Conservation (phyloP, 1,140 invertebrate species). For the Drosophila prosaltans region DNA sequence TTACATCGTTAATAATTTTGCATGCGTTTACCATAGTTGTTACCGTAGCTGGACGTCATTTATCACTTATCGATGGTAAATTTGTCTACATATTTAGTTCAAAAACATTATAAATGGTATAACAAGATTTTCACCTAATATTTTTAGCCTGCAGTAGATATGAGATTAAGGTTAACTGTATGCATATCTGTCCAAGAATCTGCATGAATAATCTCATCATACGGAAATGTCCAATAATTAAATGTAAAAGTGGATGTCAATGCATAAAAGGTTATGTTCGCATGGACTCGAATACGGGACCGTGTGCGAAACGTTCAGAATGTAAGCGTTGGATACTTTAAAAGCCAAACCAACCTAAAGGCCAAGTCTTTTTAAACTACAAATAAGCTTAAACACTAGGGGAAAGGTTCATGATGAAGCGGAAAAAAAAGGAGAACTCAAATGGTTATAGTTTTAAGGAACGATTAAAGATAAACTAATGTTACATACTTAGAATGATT, state of each 20-base stretch:
- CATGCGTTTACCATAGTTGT: neutral
- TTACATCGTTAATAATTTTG: neutral
- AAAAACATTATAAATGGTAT: neutral
- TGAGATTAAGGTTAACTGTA: conserved; percentile 36
- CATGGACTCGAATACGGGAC: conserved; percentile 1
- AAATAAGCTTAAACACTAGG: too few relatives aligned
- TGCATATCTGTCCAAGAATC: conserved; percentile 37
- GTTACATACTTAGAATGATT: too few relatives aligned
- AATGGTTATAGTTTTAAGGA: too few relatives aligned
- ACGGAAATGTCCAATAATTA: conserved; percentile 12
- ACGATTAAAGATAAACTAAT: too few relatives aligned
- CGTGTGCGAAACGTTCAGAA: conserved; percentile 19
- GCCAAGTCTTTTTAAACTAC: too few relatives aligned
- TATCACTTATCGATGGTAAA: conserved; percentile 3
- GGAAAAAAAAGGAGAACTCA: too few relatives aligned
- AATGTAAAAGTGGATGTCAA: conserved; percentile 42
- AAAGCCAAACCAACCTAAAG: neutral
- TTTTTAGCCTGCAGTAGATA: conserved; percentile 21
- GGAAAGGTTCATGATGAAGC: too few relatives aligned
- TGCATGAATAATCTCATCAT: conserved; percentile 12
- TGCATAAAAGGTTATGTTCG: conserved; percentile 39
- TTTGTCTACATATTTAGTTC: neutral
- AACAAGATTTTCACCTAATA: too few relatives aligned
- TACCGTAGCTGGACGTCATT: too few relatives aligned
- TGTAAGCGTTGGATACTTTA: conserved; percentile 43